Conservation (phyloP, 2,888 invertebrate species). For the Cryptocephalus moraei region DNA sequence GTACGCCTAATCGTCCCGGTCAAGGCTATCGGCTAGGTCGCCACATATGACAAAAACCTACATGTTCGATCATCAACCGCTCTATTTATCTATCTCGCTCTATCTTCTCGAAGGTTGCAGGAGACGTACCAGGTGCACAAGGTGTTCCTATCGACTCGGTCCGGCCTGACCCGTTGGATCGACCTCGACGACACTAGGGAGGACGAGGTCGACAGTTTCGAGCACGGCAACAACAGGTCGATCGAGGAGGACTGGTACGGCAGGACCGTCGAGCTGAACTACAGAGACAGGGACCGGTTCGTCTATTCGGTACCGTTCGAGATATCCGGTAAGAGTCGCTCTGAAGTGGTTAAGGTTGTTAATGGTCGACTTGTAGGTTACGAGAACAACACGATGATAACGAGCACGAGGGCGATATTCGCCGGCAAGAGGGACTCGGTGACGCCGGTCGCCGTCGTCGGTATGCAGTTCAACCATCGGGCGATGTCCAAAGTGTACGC, state of each 20-base stretch:
- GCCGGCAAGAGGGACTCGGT: slow-evolving; percentile 45
- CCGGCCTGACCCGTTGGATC: slow-evolving; percentile 81
- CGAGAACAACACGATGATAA: slow-evolving; percentile 57
- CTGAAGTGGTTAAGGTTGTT: neutral
- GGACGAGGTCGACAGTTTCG: slow-evolving; percentile 39
- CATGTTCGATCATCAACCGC: too few species aligned
- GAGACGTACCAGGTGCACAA: slow-evolving; percentile 21
- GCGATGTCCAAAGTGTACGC: slow-evolving; percentile 66
- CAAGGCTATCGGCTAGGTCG: too few species aligned
- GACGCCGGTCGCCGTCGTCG: slow-evolving; percentile 59
- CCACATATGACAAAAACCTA: too few species aligned
- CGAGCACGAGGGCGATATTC: slow-evolving; percentile 76
- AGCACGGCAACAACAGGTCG: slow-evolving; percentile 49
- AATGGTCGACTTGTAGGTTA: slow-evolving; percentile 19
- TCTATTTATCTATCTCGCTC: too few species aligned
- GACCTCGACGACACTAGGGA: slow-evolving; percentile 15
- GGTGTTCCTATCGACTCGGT: slow-evolving; percentile 80
- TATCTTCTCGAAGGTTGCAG: too few species aligned
- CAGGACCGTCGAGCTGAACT: slow-evolving; percentile 75
- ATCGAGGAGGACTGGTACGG: slow-evolving; percentile 86
- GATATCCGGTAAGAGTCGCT: slow-evolving; percentile 32
- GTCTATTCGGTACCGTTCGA: slow-evolving; percentile 70
- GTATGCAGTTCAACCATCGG: slow-evolving; percentile 73
- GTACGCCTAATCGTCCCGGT: too few species aligned
- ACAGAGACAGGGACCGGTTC: slow-evolving; percentile 64